These are phyloP conservation scores for Masticophis lateralis DNA, from an alignment of 2,797 vertebrate genomes.

Conservation along the genomic window DNA sequence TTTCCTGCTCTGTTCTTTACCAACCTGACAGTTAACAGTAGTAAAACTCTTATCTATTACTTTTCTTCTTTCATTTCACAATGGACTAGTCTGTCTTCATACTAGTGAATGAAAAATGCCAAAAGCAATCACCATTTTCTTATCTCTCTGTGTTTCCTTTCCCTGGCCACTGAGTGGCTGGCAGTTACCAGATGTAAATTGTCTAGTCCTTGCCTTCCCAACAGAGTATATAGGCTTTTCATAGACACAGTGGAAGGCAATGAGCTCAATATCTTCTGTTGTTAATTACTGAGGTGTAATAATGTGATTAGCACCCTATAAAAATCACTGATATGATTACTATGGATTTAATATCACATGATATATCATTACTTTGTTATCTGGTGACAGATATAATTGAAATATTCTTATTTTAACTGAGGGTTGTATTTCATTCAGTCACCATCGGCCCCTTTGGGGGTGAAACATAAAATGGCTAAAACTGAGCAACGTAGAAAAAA, in stretches of 20 bases:
- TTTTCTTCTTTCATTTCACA: neutral
- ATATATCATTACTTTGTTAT: slow-evolving; percentile 98
- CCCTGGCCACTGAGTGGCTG: neutral
- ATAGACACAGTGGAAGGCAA: slow-evolving; percentile 3
- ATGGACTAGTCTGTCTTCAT: neutral
- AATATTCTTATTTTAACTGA: slow-evolving; percentile 98
- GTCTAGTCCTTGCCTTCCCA: neutral
- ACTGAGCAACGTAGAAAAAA: slow-evolving; percentile 71
- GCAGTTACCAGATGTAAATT: neutral
- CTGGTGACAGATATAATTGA: slow-evolving; percentile 99
- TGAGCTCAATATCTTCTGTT: slow-evolving; percentile 70
- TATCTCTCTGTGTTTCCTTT: neutral
- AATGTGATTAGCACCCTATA: slow-evolving; percentile 81
- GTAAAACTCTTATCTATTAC: neutral
- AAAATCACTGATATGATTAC: slow-evolving; percentile 89
- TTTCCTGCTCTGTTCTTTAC: neutral
- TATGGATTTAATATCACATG: slow-evolving; percentile 98
- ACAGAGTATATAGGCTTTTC: neutral
- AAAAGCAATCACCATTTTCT: neutral
- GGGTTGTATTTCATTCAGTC: slow-evolving; percentile 91
- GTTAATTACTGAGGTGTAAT: slow-evolving; percentile 83
- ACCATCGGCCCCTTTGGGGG: slow-evolving; percentile 77
- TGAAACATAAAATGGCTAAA: slow-evolving; percentile 71
- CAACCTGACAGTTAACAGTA: neutral
- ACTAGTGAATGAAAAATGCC: neutral